These are phyloP conservation scores for Micromys minutus DNA, from an alignment of 2,113 vertebrate species.

Conservation along the genomic window DNA sequence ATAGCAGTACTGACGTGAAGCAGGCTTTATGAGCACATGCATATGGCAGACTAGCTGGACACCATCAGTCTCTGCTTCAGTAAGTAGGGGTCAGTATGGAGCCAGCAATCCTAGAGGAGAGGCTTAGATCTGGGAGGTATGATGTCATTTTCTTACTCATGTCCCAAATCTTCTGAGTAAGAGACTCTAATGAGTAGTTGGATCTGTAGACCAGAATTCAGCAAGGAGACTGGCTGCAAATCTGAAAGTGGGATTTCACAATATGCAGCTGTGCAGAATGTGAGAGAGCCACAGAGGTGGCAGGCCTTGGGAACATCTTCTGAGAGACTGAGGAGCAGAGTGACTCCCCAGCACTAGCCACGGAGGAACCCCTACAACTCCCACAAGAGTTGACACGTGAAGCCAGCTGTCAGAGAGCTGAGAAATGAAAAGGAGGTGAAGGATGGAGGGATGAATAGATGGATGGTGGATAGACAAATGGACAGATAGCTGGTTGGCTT, in stretches of 20 bases:
- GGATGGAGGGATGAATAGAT: background rate
- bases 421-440: background rate
- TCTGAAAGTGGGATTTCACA: background rate
- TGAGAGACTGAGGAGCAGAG: background rate
- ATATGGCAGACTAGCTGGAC: background rate
- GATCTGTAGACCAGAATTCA: background rate
- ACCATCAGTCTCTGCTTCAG: background rate
- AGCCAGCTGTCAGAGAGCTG: background rate
- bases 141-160: background rate
- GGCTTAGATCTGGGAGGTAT: background rate
- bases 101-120: background rate
- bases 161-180: background rate
- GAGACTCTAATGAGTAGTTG: background rate
- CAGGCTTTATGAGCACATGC: background rate
- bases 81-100: background rate
- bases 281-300: background rate
- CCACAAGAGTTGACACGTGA: background rate
- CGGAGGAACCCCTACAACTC: background rate
- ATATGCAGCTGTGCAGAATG: too few species aligned
- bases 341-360: background rate
- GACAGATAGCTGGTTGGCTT: too few species aligned
- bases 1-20: background rate
- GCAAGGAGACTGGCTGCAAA: background rate
- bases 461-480: background rate
- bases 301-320: background rate